phyloP scores from a whole-genome alignment of 2,113 vertebrate genomes.

The Chitala chitala region DNA sequence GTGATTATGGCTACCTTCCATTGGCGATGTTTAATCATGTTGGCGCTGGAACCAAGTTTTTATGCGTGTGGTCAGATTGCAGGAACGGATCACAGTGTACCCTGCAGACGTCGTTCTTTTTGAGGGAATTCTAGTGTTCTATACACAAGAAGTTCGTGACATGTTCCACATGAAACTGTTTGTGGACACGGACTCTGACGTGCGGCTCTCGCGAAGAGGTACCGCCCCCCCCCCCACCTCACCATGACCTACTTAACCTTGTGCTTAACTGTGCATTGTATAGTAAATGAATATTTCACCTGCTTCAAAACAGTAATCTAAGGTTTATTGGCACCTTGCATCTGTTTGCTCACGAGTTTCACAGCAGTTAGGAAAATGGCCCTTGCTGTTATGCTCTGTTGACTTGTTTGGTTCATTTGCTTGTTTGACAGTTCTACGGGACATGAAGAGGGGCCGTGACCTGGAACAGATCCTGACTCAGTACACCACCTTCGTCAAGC shows the following conservation, averaged over 20 bases:
- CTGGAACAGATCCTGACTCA: conserved; percentile 93
- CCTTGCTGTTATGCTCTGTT: no score
- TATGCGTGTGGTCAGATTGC: conserved; percentile 59
- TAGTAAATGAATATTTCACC: not conserved
- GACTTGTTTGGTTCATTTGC: not conserved
- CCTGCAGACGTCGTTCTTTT: conserved; percentile 88
- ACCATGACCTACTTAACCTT: not conserved
- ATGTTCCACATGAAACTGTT: conserved; percentile 98
- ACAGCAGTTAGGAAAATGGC: no score
- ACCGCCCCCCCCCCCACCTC: not conserved
- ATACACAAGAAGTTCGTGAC: conserved; percentile 83
- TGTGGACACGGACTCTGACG: conserved; percentile 91
- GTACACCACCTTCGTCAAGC: conserved; percentile 95
- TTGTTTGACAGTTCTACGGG: conserved; percentile 73
- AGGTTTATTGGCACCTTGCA: no score
- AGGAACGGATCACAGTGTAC: conserved; percentile 79
- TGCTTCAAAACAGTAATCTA: no score
- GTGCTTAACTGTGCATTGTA: not conserved
- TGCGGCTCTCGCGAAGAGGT: conserved; percentile 91
- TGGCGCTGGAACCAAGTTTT: conserved; percentile 1
- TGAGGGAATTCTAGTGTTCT: conserved; percentile 94
- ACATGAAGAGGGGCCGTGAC: conserved; percentile 87
- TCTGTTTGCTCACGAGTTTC: no score
- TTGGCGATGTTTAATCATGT: not conserved
- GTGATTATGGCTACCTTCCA: not conserved